phyloP scores from a whole-genome alignment of 2,113 vertebrate species.

The Chionomys nivalis region DNA sequence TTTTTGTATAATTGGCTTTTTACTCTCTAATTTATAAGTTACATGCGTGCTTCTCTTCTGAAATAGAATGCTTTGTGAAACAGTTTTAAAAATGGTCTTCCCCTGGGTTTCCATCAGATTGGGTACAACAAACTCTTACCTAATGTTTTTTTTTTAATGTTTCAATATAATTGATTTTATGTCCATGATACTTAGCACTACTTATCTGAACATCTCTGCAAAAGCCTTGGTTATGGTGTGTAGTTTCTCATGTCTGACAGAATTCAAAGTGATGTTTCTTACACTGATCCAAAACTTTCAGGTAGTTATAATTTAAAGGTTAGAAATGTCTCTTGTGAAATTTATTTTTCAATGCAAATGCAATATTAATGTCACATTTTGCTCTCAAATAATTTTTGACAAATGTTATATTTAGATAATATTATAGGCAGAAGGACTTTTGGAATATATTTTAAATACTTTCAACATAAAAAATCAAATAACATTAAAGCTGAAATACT shows the following conservation, averaged over 20 bases:
- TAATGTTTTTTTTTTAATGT: conserved; percentile 19
- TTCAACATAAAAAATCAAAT: conserved; percentile 14
- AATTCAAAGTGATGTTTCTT: conserved; percentile 74
- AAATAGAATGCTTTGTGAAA: conserved; percentile 9
- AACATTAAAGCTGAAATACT: conserved; percentile 16
- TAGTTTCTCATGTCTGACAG: conserved; percentile 62
- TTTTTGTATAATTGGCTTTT: conserved; percentile 55
- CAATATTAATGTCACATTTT: conserved; percentile 5
- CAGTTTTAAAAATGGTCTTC: conserved; percentile 55
- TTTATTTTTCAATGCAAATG: conserved; percentile 30
- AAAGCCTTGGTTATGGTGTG: not conserved
- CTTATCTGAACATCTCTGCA: conserved; percentile 29
- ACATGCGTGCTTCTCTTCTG: not conserved
- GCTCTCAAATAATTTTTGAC: conserved; percentile 31
- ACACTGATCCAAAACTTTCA: conserved; percentile 72
- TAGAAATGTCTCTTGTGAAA: conserved; percentile 68
- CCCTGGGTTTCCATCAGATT: not conserved
- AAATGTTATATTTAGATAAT: conserved; percentile 10
- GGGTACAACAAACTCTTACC: not conserved
- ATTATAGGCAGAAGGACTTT: conserved; percentile 17
- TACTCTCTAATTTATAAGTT: conserved; percentile 24
- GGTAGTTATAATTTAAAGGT: conserved; percentile 75
- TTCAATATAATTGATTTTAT: conserved; percentile 37
- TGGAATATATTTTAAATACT: not conserved
- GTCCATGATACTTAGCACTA: conserved; percentile 31